These are phyloP conservation scores for Clostera curtula DNA, from an alignment of 2,888 invertebrate genomes.

Conservation along the genomic window DNA sequence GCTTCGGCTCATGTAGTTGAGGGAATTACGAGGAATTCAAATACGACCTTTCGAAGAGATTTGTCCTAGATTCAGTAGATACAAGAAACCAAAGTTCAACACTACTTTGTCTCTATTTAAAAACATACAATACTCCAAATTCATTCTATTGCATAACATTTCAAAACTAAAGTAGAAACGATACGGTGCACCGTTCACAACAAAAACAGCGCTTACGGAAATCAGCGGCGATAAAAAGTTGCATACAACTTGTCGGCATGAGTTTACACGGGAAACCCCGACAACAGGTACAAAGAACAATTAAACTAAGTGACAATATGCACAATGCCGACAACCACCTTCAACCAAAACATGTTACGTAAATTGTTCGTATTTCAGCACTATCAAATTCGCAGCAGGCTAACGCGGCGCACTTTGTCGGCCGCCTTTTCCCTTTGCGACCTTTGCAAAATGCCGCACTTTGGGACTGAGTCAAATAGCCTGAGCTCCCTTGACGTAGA, in stretches of 20 bases:
- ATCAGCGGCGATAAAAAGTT: conserved; percentile 5
- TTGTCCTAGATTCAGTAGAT: too few species aligned
- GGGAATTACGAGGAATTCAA: too few species aligned
- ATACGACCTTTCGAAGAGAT: too few species aligned
- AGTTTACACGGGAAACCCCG: conserved; percentile 13
- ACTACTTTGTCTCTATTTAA: too few species aligned
- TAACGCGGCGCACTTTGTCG: conserved; percentile 50
- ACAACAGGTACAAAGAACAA: conserved; percentile 45
- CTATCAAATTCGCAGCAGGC: conserved; percentile 53
- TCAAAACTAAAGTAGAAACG: conserved; percentile 2
- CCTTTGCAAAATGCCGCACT: conserved; percentile 40
- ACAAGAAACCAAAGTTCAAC: too few species aligned
- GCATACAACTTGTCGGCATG: conserved; percentile 8
- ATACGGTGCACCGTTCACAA: conserved; percentile 1
- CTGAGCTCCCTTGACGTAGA: too few species aligned
- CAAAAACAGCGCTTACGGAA: conserved; percentile 9
- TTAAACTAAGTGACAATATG: conserved; percentile 48
- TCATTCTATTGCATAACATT: neutral
- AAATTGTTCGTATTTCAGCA: conserved; percentile 65
- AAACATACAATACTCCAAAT: too few species aligned
- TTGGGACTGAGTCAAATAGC: too few species aligned
- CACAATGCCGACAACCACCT: conserved; percentile 48
- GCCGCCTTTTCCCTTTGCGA: conserved; percentile 24
- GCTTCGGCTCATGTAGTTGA: too few species aligned
- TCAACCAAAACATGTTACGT: conserved; percentile 61